These are phyloP conservation scores for Phycodurus eques DNA, from an alignment of 2,113 vertebrate genomes.

Conservation along the genomic window DNA sequence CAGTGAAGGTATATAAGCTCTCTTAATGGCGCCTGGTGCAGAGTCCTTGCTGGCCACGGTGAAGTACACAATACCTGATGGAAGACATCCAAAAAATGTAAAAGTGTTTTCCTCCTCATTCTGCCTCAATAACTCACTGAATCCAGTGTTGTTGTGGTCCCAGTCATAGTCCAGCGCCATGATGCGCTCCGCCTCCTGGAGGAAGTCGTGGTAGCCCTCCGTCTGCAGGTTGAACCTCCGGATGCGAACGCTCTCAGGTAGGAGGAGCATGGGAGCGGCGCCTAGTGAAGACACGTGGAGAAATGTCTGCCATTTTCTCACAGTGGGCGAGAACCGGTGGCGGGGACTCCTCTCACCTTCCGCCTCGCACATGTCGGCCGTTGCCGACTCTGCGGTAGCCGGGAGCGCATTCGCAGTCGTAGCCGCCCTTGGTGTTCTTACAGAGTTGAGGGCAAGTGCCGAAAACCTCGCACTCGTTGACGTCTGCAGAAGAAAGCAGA, in stretches of 20 bases:
- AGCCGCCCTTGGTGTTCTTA: slow-evolving; percentile 87
- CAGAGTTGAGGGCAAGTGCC: slow-evolving; percentile 84
- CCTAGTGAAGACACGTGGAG: slow-evolving; percentile 63
- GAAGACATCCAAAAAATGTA: not conserved
- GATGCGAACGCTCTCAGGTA: slow-evolving; percentile 87
- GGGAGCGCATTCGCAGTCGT: slow-evolving; percentile 83
- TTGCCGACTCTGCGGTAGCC: slow-evolving; percentile 82
- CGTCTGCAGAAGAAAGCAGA: slow-evolving; percentile 67
- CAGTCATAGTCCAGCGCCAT: slow-evolving; percentile 89
- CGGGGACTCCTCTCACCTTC: slow-evolving; percentile 69
- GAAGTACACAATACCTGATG: slow-evolving; percentile 86
- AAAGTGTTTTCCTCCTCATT: not conserved
- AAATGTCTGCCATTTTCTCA: not conserved
- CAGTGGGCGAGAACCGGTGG: not conserved
- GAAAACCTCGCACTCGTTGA: slow-evolving; percentile 85
- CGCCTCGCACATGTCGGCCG: slow-evolving; percentile 81
- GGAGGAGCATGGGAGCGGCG: slow-evolving; percentile 79
- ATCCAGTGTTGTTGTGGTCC: slow-evolving; percentile 83
- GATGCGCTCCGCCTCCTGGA: slow-evolving; percentile 83
- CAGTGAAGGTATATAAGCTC: slow-evolving; percentile 84
- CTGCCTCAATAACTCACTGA: slow-evolving; percentile 71
- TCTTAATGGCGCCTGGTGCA: slow-evolving; percentile 82
- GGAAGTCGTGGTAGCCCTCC: slow-evolving; percentile 83
- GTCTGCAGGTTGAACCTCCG: slow-evolving; percentile 86
- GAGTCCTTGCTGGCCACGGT: slow-evolving; percentile 79